Evolutionary conservation across 1,140 invertebrate genomes (phyloP), one percentile per base, ranked within the genome.

Genomic region (Apis dorsata): DNA sequence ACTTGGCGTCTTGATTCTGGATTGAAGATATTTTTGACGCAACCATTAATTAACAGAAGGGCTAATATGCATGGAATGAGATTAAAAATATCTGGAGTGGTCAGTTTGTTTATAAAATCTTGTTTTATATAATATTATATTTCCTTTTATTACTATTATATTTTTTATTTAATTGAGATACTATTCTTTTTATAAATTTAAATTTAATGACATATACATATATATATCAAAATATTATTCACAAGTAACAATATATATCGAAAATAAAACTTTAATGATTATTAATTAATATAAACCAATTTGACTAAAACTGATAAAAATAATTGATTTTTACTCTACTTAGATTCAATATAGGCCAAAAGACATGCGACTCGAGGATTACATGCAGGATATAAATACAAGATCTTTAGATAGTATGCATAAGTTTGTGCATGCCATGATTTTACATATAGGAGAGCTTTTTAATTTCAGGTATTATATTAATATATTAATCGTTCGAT

Each of bases 61-160:
- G 68, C 84, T 1, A 88, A 92, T 75, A 86, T 89, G 78, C 89
- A 91, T 9, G 91, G 91, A 12, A 86, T 91, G 79, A 86, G 60
- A 24, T 59, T 92, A 59, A 88, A 88, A 21, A 89, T 90, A 57
- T 81, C 87, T 11, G 84, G 80, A 1, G 84, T 91, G 72, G 91
- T 92, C 63, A 84, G 90, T 89, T 62, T 15, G 3, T 17, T 68
- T 15, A 13, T 57, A 57, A 57, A 1, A 24, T 70, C 21, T 21
- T 51, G 10, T 24, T 9, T 12, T n/a, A 0, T 65, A 17, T 0
- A 24, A 5, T 62, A 24, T 24, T 62, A 13, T 0, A 62, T 24
- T 62, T 62, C 5, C n/a, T 13, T 21, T 11, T 62, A 44, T 44
- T 44, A 7, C 34, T 44, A 44, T 44, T 44, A 44, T 44, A 44